phyloP scores from a whole-genome alignment of 1,140 invertebrate genomes.

The Drosophila nannoptera region DNA sequence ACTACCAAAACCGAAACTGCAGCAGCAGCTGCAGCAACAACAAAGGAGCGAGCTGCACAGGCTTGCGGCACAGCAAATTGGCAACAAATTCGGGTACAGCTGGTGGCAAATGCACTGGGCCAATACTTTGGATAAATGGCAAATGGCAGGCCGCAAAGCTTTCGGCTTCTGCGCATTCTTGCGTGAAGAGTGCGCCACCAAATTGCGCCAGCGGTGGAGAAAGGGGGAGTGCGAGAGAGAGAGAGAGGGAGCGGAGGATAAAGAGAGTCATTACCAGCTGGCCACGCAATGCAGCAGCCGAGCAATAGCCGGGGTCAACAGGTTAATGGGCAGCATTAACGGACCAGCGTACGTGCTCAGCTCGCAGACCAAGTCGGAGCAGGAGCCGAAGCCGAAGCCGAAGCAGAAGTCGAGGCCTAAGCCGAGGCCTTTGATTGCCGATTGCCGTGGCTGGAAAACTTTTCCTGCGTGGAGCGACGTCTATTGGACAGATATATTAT shows the following conservation, averaged over 20 bases:
- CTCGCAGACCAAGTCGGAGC: constrained; percentile 6
- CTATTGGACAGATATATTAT: constrained; percentile 54
- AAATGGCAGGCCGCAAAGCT: constrained; percentile 48
- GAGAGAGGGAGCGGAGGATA: no score
- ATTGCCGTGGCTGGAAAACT: constrained; percentile 53
- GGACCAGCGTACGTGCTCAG: constrained; percentile 59
- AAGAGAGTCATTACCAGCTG: constrained; percentile 64
- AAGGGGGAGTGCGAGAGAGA: constrained; percentile 14
- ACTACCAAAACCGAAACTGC: constrained; percentile 33
- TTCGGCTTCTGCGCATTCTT: constrained; percentile 76
- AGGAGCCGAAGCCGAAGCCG: no score
- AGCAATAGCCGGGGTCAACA: constrained; percentile 60
- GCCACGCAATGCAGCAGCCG: constrained; percentile 59
- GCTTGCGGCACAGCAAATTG: constrained; percentile 69
- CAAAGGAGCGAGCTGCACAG: constrained; percentile 26
- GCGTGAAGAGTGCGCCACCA: constrained; percentile 45
- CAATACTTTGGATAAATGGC: constrained; percentile 65
- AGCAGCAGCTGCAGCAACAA: constrained; percentile 17
- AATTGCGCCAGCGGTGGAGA: background rate
- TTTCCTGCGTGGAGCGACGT: constrained; percentile 45
- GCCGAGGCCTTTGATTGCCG: constrained; percentile 75
- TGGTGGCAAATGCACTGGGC: constrained; percentile 24
- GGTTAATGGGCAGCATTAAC: constrained; percentile 77
- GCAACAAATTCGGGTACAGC: constrained; percentile 63
- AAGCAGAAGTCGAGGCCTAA: no score